These are phyloP conservation scores for Teleopsis dalmanni DNA, from an alignment of 1,140 invertebrate species.

Conservation along the genomic window DNA sequence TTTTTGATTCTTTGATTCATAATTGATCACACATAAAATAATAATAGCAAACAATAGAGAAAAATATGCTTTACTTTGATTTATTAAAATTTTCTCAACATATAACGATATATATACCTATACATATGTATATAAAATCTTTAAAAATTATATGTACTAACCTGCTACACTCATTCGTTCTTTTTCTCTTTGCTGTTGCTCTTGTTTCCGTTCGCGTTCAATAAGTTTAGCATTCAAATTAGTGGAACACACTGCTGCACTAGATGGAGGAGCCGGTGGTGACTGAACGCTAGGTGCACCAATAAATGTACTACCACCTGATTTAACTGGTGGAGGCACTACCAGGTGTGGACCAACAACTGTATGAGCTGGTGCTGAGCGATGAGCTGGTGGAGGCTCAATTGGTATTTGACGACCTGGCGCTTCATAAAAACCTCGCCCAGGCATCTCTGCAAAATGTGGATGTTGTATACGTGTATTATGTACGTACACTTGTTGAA, in stretches of 20 bases:
- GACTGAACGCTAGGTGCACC: constrained; percentile 27
- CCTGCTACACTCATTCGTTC: constrained; percentile 17
- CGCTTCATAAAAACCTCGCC: constrained; percentile 24
- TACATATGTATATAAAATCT: neutral
- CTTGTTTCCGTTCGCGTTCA: constrained; percentile 24
- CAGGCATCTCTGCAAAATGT: constrained; percentile 34
- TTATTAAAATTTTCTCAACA: too few species aligned
- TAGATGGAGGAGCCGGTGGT: constrained; percentile 35
- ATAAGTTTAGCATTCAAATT: constrained; percentile 20
- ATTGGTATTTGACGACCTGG: constrained; percentile 23
- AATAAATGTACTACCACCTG: constrained; percentile 50
- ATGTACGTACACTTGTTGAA: constrained; percentile 60
- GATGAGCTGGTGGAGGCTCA: constrained; percentile 59
- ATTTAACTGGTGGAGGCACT: constrained; percentile 20
- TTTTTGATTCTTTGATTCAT: too few species aligned
- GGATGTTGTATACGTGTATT: constrained; percentile 46
- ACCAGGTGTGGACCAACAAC: constrained; percentile 40
- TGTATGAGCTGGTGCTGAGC: constrained; percentile 45
- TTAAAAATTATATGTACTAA: neutral
- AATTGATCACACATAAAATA: too few species aligned
- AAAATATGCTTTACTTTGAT: too few species aligned
- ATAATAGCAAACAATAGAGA: too few species aligned
- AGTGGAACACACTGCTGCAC: constrained; percentile 17
- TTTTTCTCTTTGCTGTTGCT: constrained; percentile 13
- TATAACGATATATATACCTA: neutral